These are phyloP conservation scores for Pyrgus malvae DNA, from an alignment of 2,888 invertebrate species.

Conservation along the genomic window DNA sequence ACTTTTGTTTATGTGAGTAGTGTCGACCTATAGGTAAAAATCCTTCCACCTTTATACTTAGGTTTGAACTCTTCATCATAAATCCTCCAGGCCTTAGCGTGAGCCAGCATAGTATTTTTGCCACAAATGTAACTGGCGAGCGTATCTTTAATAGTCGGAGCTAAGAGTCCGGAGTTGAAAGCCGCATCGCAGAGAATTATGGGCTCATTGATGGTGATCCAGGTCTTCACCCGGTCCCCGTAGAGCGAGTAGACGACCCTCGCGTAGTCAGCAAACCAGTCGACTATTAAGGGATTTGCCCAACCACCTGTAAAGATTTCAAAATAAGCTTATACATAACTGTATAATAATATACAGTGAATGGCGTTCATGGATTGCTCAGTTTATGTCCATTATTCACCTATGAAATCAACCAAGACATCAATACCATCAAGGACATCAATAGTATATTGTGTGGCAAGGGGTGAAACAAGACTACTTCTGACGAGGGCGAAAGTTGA, in stretches of 20 bases:
- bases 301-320: too few species aligned
- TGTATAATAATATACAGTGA: too few species aligned
- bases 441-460: too few species aligned
- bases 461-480: too few species aligned
- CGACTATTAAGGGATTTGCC: slow-evolving; percentile 82
- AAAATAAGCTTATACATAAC: too few species aligned
- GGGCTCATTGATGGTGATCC: slow-evolving; percentile 89
- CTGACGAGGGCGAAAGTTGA: too few species aligned
- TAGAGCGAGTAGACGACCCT: slow-evolving; percentile 75
- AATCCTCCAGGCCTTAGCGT: slow-evolving; percentile 82
- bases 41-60: slow-evolving; percentile 69
- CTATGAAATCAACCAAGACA: too few species aligned
- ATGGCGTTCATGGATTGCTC: too few species aligned
- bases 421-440: too few species aligned
- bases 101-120: slow-evolving; percentile 84
- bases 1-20: too few species aligned
- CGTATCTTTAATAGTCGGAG: slow-evolving; percentile 36
- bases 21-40: too few species aligned
- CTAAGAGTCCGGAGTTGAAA: slow-evolving; percentile 63
- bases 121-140: slow-evolving; percentile 59
- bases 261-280: slow-evolving; percentile 82
- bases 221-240: slow-evolving; percentile 82
- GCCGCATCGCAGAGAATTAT: slow-evolving; percentile 52
- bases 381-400: too few species aligned
- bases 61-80: slow-evolving; percentile 77